Evolutionary conservation across 2,797 vertebrate genomes (phyloP).

Genomic region (Arremon aurantiirostris): DNA sequence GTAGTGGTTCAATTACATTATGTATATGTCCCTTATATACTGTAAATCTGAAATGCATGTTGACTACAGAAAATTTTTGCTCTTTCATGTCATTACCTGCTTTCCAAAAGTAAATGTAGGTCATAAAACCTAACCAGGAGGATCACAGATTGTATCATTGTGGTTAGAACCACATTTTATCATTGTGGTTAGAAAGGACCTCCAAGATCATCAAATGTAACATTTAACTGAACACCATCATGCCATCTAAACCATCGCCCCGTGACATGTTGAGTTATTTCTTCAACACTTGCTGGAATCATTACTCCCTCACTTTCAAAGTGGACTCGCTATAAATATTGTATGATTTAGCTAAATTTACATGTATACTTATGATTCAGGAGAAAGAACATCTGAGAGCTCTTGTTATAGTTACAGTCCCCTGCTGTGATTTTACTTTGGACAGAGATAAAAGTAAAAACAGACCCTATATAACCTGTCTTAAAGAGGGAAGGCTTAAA

Average conservation of each 20-base stretch:
- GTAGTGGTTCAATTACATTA: neutral
- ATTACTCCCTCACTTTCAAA: neutral
- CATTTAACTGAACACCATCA: neutral
- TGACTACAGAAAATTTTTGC: neutral
- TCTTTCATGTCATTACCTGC: neutral
- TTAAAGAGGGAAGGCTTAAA: neutral
- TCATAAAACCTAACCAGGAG: neutral
- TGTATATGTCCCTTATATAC: neutral
- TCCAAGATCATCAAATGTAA: neutral
- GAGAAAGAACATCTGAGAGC: neutral
- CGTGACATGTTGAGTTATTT: neutral
- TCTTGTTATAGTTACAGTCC: neutral
- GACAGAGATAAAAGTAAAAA: neutral
- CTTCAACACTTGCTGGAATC: neutral
- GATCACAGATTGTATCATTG: neutral
- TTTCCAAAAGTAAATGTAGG: neutral
- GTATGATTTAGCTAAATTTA: neutral
- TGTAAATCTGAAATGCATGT: neutral
- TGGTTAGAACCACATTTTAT: neutral
- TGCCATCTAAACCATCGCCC: neutral
- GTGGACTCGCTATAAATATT: neutral
- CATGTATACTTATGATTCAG: neutral
- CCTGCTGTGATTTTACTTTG: neutral
- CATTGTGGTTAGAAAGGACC: neutral
- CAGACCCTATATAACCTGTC: neutral